Base-by-base conservation (phyloP, 1,140 invertebrate genomes). In the Eciton burchellii region DNA sequence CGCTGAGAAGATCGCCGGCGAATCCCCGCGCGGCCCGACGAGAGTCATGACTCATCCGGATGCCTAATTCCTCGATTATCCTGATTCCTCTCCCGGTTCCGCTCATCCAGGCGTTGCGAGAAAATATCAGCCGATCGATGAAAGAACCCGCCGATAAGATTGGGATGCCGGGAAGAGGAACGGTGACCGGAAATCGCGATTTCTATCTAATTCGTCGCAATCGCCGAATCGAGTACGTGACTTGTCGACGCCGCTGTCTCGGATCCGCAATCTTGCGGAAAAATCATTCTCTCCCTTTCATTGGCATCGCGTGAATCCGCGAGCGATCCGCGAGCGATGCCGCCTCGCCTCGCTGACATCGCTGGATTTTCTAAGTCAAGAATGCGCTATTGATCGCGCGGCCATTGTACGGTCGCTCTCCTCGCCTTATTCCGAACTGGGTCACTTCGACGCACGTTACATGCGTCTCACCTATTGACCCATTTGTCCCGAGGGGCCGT, bases 321-420 rank as follows among this genome's bases (percentile, higher is more conserved):
- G 29, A 65, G 57, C 54, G 56, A 59, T 72, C 57, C 16, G 21
- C 47, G 71, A 21, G 26, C n/a, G 29, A 16, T 74, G 24, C 9
- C 14, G 52, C 16, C 26, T 72, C 29, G 21, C 21, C 21, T 43
- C 84, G 90, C 90, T 92, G 88, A 91, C 89, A 88, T 83, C 83
- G 88, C 2, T 89, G 90, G 82, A 65, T 91, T 91, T 89, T 90
- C 85, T 79, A 77, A 92, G 91, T 92, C 90, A 91, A 92, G 91
- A 93, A 92, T 93, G 89, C 88, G 84, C 87, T 93, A 93, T 93
- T 91, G 92, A 93, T 93, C 92, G 86, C 81, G 76, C 52, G 74
- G 54, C 83, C 73, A 63, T 68, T 59, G 54, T 24, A 79, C 26
- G 56, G 65, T 59, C 43, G 45, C 62, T 73, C 57, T 73, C 82